A percentile compares a stretch with the other conserved stretches of the same genome.
phyloP scores from a whole-genome alignment of 2,113 vertebrate genomes.

The Corapipo altera region DNA sequence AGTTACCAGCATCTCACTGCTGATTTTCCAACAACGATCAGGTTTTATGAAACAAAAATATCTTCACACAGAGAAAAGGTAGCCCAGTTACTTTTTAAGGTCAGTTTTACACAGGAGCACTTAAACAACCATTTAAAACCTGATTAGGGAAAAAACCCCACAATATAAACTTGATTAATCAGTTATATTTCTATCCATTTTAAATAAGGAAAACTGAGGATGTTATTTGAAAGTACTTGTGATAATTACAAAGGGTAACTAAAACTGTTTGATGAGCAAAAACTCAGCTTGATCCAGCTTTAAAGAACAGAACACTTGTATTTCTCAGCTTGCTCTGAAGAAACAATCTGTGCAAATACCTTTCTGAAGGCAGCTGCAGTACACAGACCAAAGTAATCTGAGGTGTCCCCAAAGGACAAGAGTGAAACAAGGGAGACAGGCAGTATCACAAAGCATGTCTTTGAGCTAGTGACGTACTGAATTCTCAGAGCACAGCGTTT shows the following conservation, averaged over 20 bases:
- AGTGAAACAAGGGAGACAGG: fast-evolving
- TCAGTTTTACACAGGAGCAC: background rate
- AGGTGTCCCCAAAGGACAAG: background rate
- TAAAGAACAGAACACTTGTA: background rate
- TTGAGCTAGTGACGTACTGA: fast-evolving
- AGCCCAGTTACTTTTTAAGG: background rate
- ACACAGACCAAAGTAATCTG: background rate
- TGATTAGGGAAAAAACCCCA: background rate
- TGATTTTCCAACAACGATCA: background rate
- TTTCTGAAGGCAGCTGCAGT: background rate
- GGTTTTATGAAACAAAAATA: background rate
- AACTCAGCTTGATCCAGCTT: background rate
- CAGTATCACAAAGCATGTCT: background rate
- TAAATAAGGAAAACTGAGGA: background rate
- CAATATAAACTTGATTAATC: background rate
- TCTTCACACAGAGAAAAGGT: background rate
- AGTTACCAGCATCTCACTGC: background rate
- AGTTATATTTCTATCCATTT: background rate
- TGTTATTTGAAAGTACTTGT: background rate
- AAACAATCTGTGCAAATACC: background rate
- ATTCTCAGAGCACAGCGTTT: background rate
- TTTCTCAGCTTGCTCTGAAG: background rate
- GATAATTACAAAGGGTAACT: background rate
- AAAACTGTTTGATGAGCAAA: background rate
- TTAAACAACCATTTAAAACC: background rate